Evolutionary conservation across 2,797 vertebrate species (phyloP), one percentile per base, ranked within the genome.

Genomic region (Mergus octosetaceus): DNA sequence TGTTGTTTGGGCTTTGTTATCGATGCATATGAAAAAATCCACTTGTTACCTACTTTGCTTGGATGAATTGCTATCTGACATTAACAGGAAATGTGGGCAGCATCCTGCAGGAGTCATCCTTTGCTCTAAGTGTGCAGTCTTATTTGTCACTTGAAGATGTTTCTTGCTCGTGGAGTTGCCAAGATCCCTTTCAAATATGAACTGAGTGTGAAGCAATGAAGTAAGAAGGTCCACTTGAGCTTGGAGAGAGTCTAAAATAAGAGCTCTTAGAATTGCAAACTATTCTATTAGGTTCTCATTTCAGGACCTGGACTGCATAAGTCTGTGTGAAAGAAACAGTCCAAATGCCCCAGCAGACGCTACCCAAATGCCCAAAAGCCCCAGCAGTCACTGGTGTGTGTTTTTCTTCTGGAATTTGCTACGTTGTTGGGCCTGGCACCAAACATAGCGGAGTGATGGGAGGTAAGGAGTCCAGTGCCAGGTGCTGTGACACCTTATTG

Each of bases 41-140:
- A 79, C 47, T 86, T 66, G 66, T 72, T 58, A 62, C 21, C 76
- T 85, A 4, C 80, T 90, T 92, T 77, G 34, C 13, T 65, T 78
- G 80, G 73, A 62, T 87, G 65, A 91, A 72, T 36, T 75, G 54
- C 39, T 91, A 41, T 30, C 87, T 90, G 91, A 91, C 3, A 4
- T 43, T 57, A 88, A 75, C 58, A 62, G 45, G 65, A 93, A 71
- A 91, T 7, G 22, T 20, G 85, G 61, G 66, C 87, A 70, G 65
- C 89, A 75, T 85, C 84, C 92, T 95, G 75, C 54, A 83, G 81
- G 61, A 95, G 49, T 57, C 78, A 51, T 89, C 65, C 65, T 71
- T 74, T 87, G 69, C 82, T 75, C 13, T 60, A 93, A 89, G 75
- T 24, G n/a, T 83, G 58, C 61, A 85, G 51, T 16, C 66, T 74